Evolutionary conservation across 35 echinoderm and acorn worm genomes (phyloP).

Genomic region (Apostichopus californicus): DNA sequence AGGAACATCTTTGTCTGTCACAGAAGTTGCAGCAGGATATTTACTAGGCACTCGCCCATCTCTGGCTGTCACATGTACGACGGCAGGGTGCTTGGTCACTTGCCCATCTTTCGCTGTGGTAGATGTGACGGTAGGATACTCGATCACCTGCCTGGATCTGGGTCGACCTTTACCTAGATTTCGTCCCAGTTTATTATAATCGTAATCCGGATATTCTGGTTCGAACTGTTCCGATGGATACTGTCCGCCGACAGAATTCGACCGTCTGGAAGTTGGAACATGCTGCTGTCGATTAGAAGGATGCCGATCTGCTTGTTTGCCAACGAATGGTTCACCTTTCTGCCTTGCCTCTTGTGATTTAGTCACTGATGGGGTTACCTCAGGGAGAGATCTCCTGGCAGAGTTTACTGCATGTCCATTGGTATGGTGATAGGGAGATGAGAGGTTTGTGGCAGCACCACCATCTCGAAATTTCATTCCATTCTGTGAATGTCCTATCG

Average conservation of each 20-base stretch:
- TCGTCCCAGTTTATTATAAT: not conserved
- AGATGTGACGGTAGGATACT: not conserved
- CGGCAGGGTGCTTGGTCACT: not conserved
- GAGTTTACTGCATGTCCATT: too few species aligned
- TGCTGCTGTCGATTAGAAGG: not conserved
- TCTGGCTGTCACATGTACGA: not conserved
- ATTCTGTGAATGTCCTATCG: too few species aligned
- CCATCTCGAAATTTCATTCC: too few species aligned
- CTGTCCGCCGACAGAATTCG: not conserved
- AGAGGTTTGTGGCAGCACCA: too few species aligned
- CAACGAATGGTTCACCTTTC: too few species aligned
- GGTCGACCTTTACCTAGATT: not conserved
- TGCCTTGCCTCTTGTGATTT: too few species aligned
- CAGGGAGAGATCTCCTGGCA: too few species aligned
- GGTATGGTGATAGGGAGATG: too few species aligned
- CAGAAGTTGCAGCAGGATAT: not conserved
- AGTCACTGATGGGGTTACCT: too few species aligned
- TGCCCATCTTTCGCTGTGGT: not conserved
- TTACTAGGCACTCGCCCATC: not conserved
- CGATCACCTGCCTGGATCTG: not conserved
- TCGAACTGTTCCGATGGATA: not conserved
- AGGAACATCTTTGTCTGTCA: not conserved
- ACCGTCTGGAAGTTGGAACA: not conserved
- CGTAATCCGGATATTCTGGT: not conserved
- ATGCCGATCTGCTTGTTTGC: not conserved